Conservation (phyloP, 2,113 vertebrate species). For the Ictalurus punctatus region DNA sequence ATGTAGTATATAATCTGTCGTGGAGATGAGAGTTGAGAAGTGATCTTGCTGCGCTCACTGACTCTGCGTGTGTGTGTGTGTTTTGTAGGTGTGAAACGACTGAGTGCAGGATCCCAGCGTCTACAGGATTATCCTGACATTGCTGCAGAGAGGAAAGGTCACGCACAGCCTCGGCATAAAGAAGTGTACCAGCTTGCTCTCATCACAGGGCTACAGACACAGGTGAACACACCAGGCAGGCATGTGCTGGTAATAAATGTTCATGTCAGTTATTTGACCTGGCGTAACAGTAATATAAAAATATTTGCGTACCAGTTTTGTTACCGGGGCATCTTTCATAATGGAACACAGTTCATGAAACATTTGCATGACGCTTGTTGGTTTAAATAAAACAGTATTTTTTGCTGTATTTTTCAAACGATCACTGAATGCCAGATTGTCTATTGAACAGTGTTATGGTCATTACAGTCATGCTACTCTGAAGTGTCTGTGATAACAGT, state of each 20-base stretch:
- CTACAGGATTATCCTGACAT: constrained; percentile 73
- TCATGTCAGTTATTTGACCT: neutral
- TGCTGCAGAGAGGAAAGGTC: constrained; percentile 72
- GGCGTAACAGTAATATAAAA: neutral
- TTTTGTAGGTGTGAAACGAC: constrained; percentile 55
- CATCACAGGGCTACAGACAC: constrained; percentile 75
- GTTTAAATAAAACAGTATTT: neutral
- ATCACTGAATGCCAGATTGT: neutral
- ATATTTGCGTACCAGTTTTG: neutral
- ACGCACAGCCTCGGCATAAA: constrained; percentile 67
- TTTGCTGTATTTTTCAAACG: neutral
- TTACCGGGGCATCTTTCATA: neutral
- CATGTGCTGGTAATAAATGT: neutral
- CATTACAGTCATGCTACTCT: neutral
- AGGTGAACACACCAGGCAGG: constrained; percentile 72
- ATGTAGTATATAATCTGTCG: neutral
- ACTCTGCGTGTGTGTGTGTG: constrained; percentile 19
- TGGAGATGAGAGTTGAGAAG: neutral
- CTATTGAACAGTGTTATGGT: neutral
- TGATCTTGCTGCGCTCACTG: neutral
- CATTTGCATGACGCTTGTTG: neutral
- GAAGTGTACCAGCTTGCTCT: constrained; percentile 71
- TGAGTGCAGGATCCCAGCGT: constrained; percentile 61
- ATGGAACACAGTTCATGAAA: neutral
- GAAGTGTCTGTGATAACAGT: neutral